phyloP scores from a whole-genome alignment of 1,140 invertebrate genomes.

The Cydia pomonella region DNA sequence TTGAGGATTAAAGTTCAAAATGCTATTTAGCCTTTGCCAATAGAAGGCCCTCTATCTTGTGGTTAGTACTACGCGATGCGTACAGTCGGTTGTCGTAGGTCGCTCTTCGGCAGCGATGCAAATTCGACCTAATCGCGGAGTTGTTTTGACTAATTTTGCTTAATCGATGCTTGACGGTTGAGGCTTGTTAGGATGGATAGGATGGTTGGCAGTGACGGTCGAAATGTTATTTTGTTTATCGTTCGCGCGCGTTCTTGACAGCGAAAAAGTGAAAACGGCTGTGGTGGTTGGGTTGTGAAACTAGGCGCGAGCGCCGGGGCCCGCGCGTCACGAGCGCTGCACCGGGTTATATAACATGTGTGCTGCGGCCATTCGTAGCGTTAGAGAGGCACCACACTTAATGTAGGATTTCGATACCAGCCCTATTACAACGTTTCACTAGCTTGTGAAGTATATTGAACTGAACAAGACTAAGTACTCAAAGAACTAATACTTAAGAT shows the following conservation, averaged over 20 bases:
- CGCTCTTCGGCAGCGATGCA: constrained; percentile 47
- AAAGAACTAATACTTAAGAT: no score
- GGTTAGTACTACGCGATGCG: constrained; percentile 48
- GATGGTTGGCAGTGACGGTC: constrained; percentile 61
- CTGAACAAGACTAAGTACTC: no score
- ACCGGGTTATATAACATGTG: constrained; percentile 54
- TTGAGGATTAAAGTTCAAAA: constrained; percentile 61
- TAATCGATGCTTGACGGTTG: constrained; percentile 43
- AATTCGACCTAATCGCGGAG: constrained; percentile 56
- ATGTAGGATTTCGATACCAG: background rate
- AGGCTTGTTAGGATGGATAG: constrained; percentile 42
- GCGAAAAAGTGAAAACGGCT: constrained; percentile 80
- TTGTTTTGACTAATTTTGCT: constrained; percentile 51
- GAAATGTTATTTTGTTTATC: constrained; percentile 80
- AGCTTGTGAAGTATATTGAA: no score
- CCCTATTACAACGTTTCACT: background rate
- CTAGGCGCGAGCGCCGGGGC: constrained; percentile 62
- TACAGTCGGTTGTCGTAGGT: constrained; percentile 52
- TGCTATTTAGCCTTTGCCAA: constrained; percentile 44
- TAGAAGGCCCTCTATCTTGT: constrained; percentile 61
- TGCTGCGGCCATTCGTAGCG: constrained; percentile 36
- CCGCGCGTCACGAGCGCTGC: constrained; percentile 42
- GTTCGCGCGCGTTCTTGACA: constrained; percentile 78
- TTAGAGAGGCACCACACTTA: background rate
- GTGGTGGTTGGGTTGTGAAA: constrained; percentile 75